phyloP scores from a whole-genome alignment of 1,140 invertebrate genomes.

The Dendroctonus valens region DNA sequence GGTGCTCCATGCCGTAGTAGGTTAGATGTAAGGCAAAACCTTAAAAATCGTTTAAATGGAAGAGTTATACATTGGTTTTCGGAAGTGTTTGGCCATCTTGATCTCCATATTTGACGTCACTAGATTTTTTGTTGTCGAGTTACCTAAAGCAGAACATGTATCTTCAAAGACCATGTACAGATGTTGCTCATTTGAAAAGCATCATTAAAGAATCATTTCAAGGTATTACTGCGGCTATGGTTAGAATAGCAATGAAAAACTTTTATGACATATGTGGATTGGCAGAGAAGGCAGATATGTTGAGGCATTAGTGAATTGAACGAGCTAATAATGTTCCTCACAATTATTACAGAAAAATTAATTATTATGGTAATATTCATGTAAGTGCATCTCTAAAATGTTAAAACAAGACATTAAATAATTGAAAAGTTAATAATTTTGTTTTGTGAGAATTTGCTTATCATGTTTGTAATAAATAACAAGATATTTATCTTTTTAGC shows the following conservation, averaged over 20 bases:
- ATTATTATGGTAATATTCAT: not conserved
- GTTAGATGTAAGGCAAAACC: not conserved
- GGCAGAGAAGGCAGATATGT: not conserved
- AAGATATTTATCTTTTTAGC: too few species aligned
- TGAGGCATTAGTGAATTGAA: slow-evolving; percentile 5
- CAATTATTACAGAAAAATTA: not conserved
- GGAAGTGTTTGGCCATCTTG: not conserved
- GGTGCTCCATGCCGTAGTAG: not conserved
- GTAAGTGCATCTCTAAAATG: not conserved
- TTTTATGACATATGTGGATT: not conserved
- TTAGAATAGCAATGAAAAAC: not conserved
- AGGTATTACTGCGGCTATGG: not conserved
- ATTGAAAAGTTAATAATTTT: not conserved
- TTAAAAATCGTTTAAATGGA: not conserved
- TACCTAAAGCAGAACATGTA: not conserved
- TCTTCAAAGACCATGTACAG: not conserved
- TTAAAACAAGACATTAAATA: not conserved
- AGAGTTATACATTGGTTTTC: not conserved
- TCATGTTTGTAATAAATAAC: too few species aligned
- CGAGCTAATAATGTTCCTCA: not conserved
- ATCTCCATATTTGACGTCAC: too few species aligned
- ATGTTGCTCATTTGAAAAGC: not conserved
- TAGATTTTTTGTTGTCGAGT: not conserved
- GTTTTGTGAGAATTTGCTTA: too few species aligned
- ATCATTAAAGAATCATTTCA: not conserved